A percentile compares a stretch with the other conserved stretches of the same genome.
Conservation (phyloP, 2,797 vertebrate genomes). For the Schizothorax lantsangensis region DNA sequence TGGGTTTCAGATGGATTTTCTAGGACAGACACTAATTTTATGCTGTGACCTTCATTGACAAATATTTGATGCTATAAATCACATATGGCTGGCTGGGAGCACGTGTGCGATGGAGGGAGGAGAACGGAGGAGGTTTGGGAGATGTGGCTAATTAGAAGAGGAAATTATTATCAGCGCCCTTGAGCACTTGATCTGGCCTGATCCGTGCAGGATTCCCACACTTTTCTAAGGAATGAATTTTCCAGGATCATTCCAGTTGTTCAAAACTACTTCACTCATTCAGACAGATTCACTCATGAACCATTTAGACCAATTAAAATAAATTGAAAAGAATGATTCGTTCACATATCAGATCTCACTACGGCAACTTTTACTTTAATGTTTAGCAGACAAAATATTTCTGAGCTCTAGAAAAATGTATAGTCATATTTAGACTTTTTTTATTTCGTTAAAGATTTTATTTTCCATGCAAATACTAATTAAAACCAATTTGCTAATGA, state of each 20-base stretch:
- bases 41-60: conserved; percentile 84
- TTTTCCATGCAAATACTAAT: not conserved
- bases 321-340: not conserved
- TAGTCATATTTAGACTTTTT: not conserved
- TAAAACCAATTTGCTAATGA: not conserved
- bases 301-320: not conserved
- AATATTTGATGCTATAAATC: conserved; percentile 82
- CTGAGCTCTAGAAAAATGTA: not conserved
- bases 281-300: not conserved
- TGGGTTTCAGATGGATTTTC: conserved; percentile 75
- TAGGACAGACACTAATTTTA: conserved; percentile 81
- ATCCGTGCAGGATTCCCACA: conserved; percentile 35
- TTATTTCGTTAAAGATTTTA: not conserved
- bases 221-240: not conserved
- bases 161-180: conserved; percentile 84
- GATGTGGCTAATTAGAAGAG: conserved; percentile 83
- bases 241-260: conserved; percentile 13
- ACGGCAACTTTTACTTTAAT: not conserved
- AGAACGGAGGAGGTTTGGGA: conserved; percentile 72
- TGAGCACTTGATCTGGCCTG: conserved; percentile 62
- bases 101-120: conserved; percentile 55
- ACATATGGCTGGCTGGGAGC: conserved; percentile 65
- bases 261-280: not conserved
- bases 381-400: not conserved
- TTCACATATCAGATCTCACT: not conserved